phyloP scores from a whole-genome alignment of 2,113 vertebrate species.

The Actenoides lindsayi region DNA sequence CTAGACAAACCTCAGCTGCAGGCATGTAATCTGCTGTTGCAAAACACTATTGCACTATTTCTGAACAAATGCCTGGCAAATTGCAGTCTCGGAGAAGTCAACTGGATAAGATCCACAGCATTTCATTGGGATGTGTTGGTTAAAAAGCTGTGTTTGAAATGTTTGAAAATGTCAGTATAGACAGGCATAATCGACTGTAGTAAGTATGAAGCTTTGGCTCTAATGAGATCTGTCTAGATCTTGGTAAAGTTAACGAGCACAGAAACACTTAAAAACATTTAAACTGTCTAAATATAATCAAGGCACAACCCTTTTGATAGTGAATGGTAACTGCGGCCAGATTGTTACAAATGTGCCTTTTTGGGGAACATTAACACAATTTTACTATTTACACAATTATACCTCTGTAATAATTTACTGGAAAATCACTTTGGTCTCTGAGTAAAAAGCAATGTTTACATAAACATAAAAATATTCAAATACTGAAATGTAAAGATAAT shows the following conservation, averaged over 20 bases:
- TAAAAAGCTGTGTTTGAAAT: conserved; percentile 36
- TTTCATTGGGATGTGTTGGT: not conserved
- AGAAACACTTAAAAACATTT: not conserved
- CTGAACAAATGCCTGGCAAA: not conserved
- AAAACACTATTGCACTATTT: not conserved
- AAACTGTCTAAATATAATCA: not conserved
- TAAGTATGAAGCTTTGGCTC: not conserved
- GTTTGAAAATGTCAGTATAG: not conserved
- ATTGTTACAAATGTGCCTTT: not conserved
- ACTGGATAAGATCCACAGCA: not conserved
- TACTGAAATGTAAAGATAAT: not conserved
- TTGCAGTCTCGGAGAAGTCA: not conserved
- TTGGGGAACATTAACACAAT: not conserved
- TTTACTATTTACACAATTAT: not conserved
- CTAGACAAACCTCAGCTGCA: not conserved
- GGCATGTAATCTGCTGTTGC: not conserved
- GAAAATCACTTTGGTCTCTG: not conserved
- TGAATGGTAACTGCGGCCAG: not conserved
- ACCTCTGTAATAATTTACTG: not conserved
- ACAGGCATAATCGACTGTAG: not conserved
- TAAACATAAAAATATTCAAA: not conserved
- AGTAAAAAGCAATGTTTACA: not conserved
- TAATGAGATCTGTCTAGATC: not conserved
- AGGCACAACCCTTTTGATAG: not conserved
- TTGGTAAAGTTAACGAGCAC: not conserved